Percentiles rank a stretch among this genome's conserved stretches.
Evolutionary conservation across 2,797 vertebrate species (phyloP).

Genomic region (Hybognathus amarus): DNA sequence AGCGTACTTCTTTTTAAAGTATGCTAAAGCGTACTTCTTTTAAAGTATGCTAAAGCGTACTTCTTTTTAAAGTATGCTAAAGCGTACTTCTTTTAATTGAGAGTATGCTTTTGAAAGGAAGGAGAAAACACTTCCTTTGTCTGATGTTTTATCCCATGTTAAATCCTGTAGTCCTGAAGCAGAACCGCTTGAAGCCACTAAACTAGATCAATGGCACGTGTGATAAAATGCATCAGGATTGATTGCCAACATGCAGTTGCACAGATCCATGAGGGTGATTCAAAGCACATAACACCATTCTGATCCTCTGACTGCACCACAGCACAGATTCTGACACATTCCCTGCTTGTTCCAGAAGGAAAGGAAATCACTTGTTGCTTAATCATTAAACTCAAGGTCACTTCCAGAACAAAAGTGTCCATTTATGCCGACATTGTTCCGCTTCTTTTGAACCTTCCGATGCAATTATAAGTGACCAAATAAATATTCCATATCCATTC

Average conservation of each 20-base stretch:
- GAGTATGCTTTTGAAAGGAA: neutral
- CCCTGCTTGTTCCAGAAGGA: slow-evolving; percentile 25
- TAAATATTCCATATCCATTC: neutral
- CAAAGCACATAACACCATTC: slow-evolving; percentile 53
- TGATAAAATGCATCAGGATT: slow-evolving; percentile 1
- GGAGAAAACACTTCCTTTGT: neutral
- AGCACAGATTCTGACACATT: slow-evolving; percentile 29
- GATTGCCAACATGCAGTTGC: slow-evolving; percentile 8
- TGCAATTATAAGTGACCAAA: neutral
- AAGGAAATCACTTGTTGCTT: slow-evolving; percentile 5
- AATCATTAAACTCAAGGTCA: neutral
- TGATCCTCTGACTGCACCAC: slow-evolving; percentile 33
- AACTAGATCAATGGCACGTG: slow-evolving; percentile 26
- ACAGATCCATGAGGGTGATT: slow-evolving; percentile 22
- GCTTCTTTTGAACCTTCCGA: neutral
- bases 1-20: no score
- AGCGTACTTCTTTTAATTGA: neutral
- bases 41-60: neutral
- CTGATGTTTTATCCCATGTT: neutral
- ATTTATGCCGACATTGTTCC: neutral
- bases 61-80: neutral
- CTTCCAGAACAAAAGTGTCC: neutral
- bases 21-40: neutral
- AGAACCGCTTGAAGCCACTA: slow-evolving; percentile 6
- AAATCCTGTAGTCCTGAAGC: neutral